A percentile compares a stretch with the other conserved stretches of the same genome.
Conservation (phyloP, 2,797 vertebrate species). For the Myiotriccus ornatus region DNA sequence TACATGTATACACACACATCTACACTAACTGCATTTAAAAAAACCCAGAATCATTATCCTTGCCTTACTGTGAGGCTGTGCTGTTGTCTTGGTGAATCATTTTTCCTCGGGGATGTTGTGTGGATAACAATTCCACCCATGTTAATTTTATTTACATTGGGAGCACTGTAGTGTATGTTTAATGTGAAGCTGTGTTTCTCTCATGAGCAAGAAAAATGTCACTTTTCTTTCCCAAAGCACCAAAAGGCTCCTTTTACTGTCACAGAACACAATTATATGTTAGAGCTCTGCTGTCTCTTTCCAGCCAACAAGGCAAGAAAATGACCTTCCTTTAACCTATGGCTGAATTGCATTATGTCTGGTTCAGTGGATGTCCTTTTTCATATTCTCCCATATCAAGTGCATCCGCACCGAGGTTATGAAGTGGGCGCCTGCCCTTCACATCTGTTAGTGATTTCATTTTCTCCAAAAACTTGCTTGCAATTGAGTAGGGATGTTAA, state of each 20-base stretch:
- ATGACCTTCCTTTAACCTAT: conserved; percentile 53
- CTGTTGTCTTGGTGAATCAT: neutral
- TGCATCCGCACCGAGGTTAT: neutral
- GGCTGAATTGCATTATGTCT: conserved; percentile 21
- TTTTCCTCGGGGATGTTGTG: neutral
- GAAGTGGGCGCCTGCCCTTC: neutral
- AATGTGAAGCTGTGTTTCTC: neutral
- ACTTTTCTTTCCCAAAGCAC: conserved; percentile 35
- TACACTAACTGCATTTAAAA: neutral
- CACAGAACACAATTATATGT: conserved; percentile 32
- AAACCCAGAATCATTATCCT: neutral
- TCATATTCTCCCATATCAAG: neutral
- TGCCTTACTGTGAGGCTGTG: neutral
- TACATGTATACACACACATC: neutral
- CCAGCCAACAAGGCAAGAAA: conserved; percentile 52
- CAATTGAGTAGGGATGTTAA: neutral
- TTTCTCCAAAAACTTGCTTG: neutral
- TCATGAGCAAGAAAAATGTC: conserved; percentile 19
- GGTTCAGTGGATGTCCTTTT: neutral
- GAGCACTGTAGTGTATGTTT: neutral
- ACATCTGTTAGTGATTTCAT: neutral
- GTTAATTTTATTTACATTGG: conserved; percentile 28
- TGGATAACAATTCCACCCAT: neutral
- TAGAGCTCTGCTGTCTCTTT: conserved; percentile 26
- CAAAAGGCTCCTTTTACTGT: conserved; percentile 37